Evolutionary conservation across 2,113 vertebrate species (phyloP), one percentile per base, ranked within the genome.

Genomic region (Trachemys scripta): DNA sequence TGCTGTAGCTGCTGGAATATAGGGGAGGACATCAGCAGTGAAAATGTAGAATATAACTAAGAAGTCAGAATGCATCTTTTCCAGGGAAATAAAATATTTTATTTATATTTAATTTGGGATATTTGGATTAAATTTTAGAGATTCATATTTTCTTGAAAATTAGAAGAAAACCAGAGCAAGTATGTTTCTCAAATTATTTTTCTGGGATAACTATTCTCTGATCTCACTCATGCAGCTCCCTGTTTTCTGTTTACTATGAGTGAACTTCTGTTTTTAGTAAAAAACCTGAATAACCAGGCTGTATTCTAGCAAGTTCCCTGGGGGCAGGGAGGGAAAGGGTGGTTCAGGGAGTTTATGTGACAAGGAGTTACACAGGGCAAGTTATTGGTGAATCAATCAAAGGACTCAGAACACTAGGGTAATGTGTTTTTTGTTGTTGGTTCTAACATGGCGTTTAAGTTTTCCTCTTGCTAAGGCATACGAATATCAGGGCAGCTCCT

Each of bases 141-240:
- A 88, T 95, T 91, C 90, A 65, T 95, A 50, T 75, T 95, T 94
- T 82, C 65, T 51, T 91, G 90, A 81, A 54, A 62, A 91, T 53
- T 56, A 31, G 57, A 31, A 62, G 57, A 62, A n/a, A 69, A 38
- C 16, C 65, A 38, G 65, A 20, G 35, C 35, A 38, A n/a, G 65
- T n/a, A 10, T 69, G 17, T 69, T 20, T 14, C 31, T 69, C 35
- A 69, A 69, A 69, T n/a, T 69, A 69, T 69, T n/a, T 35, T 69
- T n/a, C 62, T n/a, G 31, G 62, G 62, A 69, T n/a, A n/a, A 8
- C 35, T n/a, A n/a, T 69, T 69, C 7, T 65, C 59, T 65, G 29
- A 35, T 65, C 59, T 69, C 62, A 69, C 16, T n/a, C 29, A 69
- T 69, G 62, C 35, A n/a, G 14, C 35, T n/a, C 31, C 31, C 35